These are phyloP conservation scores for Bufotes viridis DNA, from an alignment of 2,797 vertebrate genomes.

Conservation along the genomic window DNA sequence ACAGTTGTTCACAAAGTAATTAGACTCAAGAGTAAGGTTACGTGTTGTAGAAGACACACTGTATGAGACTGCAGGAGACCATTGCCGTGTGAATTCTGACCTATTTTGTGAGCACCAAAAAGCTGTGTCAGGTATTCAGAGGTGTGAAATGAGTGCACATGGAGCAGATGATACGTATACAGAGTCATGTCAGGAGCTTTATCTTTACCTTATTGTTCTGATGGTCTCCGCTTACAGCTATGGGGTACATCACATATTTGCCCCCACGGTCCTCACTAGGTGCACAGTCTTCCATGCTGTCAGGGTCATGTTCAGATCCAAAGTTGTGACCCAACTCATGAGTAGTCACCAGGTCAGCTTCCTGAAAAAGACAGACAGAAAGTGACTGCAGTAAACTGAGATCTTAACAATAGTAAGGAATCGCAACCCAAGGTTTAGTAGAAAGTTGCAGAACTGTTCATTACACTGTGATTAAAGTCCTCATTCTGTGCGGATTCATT, in stretches of 20 bases:
- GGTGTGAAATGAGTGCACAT: not conserved
- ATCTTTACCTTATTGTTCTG: slow-evolving; percentile 91
- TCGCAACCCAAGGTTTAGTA: too few relatives aligned
- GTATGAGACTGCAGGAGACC: too few relatives aligned
- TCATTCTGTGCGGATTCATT: too few relatives aligned
- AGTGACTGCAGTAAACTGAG: not conserved
- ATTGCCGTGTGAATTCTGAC: not conserved
- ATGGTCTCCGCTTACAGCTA: slow-evolving; percentile 96
- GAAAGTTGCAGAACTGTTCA: too few relatives aligned
- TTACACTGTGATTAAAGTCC: too few relatives aligned
- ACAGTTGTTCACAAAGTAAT: too few relatives aligned
- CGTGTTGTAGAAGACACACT: too few relatives aligned
- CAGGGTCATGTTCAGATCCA: slow-evolving; percentile 96
- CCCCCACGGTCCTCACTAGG: slow-evolving; percentile 93
- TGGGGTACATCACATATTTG: slow-evolving; percentile 97
- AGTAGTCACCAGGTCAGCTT: slow-evolving; percentile 96
- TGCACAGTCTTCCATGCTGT: slow-evolving; percentile 86
- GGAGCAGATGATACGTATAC: not conserved
- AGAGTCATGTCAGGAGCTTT: not conserved
- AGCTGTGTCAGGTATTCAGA: not conserved
- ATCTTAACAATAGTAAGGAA: too few relatives aligned
- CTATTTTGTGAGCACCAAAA: not conserved
- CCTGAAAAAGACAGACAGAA: slow-evolving; percentile 72
- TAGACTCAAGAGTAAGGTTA: too few relatives aligned
- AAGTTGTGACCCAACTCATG: slow-evolving; percentile 98